Base-by-base conservation (phyloP, 2,113 vertebrate genomes). In the Pyrgilauda ruficollis region DNA sequence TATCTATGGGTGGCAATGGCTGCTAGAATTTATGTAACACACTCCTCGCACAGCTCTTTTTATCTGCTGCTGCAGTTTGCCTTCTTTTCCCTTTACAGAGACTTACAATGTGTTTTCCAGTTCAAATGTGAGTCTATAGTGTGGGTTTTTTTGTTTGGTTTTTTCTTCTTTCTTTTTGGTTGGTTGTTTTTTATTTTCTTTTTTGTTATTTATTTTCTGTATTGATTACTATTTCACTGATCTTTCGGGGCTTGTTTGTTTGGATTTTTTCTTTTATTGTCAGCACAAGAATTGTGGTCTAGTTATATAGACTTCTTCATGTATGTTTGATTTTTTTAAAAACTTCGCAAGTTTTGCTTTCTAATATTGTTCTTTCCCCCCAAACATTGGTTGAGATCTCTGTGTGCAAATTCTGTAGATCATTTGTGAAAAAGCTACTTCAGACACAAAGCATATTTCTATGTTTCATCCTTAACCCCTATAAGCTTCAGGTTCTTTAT, bases 381-480 rank as follows among this genome's bases (percentile, higher is more conserved):
- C 2, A 44, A 33, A 55, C 4, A 22, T 0, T 35, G 33, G 1
- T 2, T 20, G 5, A 74, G 4, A 30, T 26, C 19, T 21, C 13
- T 30, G 9, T 41, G 31, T 28, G 7, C 1, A 77, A 77, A 52
- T 47, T 64, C 61, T 78, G 9, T 47, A 50, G 20, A 15, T 30
- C 0, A 47, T 30, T 87, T 52, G 3, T 81, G 37, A 64, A 87
- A 87, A 68, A 64, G 2, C 8, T 68, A 6, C 18, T 92, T 90
- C 33, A 77, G 24, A 43, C 5, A 33, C 2, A 2, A 69, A 44
- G 2, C 2, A 4, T 39, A 35, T 55, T 90, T 58, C 35, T 59
- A 0, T n/a, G 23, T 3, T 3, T 63, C 10, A 67, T 75, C 16
- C 11, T 59, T 20, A 31, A 22, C 14, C 15, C 3, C 63, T 20